phyloP scores from a whole-genome alignment of 1,140 invertebrate species.

The Amyelois transitella region DNA sequence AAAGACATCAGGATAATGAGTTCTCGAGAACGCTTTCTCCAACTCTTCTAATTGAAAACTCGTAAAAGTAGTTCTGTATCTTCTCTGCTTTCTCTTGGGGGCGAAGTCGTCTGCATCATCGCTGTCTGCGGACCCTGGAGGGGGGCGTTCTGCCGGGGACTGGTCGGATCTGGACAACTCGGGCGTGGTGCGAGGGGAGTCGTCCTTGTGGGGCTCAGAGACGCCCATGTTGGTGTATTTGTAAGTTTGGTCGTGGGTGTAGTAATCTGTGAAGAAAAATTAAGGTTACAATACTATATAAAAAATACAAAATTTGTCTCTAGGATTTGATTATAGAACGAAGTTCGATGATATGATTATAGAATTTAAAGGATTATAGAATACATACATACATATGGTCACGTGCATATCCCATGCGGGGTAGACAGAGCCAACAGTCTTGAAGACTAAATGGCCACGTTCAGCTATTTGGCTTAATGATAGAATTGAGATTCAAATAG shows the following conservation, averaged over 20 bases:
- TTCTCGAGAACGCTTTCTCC: slow-evolving; percentile 97
- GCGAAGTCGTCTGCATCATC: slow-evolving; percentile 88
- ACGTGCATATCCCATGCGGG: too few species aligned
- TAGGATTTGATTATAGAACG: too few species aligned
- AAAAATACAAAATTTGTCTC: too few species aligned
- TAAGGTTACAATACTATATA: neutral
- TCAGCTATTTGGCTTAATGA: too few species aligned
- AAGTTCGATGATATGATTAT: too few species aligned
- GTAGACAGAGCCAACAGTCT: too few species aligned
- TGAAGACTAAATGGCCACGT: too few species aligned
- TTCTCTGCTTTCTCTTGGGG: slow-evolving; percentile 92
- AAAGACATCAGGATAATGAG: slow-evolving; percentile 98
- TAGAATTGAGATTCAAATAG: too few species aligned
- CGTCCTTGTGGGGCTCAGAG: slow-evolving; percentile 75
- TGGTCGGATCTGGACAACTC: slow-evolving; percentile 53
- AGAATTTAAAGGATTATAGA: too few species aligned
- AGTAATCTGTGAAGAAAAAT: slow-evolving; percentile 47
- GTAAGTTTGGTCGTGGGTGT: slow-evolving; percentile 43
- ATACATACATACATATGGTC: too few species aligned
- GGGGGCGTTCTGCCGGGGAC: slow-evolving; percentile 57
- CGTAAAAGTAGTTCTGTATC: slow-evolving; percentile 96
- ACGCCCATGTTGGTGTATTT: slow-evolving; percentile 76
- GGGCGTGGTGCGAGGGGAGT: slow-evolving; percentile 74
- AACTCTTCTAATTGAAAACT: slow-evolving; percentile 97
- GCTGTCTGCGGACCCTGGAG: slow-evolving; percentile 77